Conservation (phyloP, 1,140 invertebrate genomes). For the Leptopilina clavipes region DNA sequence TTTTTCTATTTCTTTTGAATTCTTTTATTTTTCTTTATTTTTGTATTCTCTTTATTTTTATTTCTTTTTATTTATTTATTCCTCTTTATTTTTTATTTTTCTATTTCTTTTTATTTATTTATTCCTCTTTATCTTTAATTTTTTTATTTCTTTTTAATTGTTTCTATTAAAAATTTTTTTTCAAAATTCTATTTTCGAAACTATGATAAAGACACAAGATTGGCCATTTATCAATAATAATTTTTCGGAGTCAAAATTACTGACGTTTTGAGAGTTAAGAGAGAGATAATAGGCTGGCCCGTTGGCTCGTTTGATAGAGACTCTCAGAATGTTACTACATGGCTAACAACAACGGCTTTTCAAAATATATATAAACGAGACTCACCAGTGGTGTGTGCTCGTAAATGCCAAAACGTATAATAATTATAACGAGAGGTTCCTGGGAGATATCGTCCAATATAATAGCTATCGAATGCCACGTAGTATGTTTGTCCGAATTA, state of each 20-base stretch:
- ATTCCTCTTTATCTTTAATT: too few species aligned
- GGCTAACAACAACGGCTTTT: conserved; percentile 41
- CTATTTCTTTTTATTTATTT: too few species aligned
- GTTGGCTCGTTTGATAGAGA: conserved; percentile 5
- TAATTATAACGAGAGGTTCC: conserved; percentile 69
- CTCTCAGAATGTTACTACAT: conserved; percentile 44
- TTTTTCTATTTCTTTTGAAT: too few species aligned
- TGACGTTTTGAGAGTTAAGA: background rate
- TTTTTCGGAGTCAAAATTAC: background rate
- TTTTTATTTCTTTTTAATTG: too few species aligned
- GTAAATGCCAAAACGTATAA: conserved; percentile 71
- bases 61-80: too few species aligned
- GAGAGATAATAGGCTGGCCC: background rate
- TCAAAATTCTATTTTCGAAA: too few species aligned
- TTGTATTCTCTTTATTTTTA: too few species aligned
- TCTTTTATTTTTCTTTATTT: too few species aligned
- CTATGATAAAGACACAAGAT: background rate
- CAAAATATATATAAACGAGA: conserved; percentile 49
- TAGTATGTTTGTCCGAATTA: background rate
- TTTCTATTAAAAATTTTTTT: too few species aligned
- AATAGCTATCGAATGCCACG: conserved; percentile 40
- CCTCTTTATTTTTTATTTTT: too few species aligned
- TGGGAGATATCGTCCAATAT: conserved; percentile 60
- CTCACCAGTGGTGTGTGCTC: conserved; percentile 52
- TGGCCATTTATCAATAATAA: background rate